phyloP scores from a whole-genome alignment of 2,797 vertebrate species.

The Gadopsis bispinosus region DNA sequence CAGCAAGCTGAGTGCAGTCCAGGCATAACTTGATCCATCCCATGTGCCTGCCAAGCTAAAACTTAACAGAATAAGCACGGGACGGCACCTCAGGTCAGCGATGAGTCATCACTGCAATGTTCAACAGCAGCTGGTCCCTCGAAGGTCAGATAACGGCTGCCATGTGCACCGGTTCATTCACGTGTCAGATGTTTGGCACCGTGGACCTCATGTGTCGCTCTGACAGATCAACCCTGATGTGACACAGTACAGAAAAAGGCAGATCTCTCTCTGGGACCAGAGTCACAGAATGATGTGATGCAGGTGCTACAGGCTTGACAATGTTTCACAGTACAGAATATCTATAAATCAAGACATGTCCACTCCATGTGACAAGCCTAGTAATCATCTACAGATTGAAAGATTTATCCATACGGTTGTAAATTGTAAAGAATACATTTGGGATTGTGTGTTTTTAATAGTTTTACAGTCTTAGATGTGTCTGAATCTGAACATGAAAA shows the following conservation, averaged over 20 bases:
- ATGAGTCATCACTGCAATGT: constrained; percentile 42
- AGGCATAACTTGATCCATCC: constrained; percentile 41
- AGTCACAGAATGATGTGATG: neutral
- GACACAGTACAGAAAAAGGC: constrained; percentile 1
- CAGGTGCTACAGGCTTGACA: constrained; percentile 13
- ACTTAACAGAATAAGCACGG: constrained; percentile 30
- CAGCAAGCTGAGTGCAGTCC: constrained; percentile 32
- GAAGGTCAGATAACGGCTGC: constrained; percentile 41
- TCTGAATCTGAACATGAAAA: neutral
- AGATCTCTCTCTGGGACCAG: neutral
- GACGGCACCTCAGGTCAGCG: constrained; percentile 38
- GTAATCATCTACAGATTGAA: neutral
- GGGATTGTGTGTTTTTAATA: neutral
- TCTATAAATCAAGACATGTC: neutral
- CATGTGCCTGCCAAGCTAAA: constrained; percentile 38
- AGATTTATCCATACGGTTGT: neutral
- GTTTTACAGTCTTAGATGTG: neutral
- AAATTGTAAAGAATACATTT: neutral
- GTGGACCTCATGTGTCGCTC: constrained; percentile 4
- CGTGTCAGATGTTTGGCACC: constrained; percentile 18
- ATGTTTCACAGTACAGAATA: neutral
- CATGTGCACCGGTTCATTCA: constrained; percentile 29
- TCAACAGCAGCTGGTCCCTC: constrained; percentile 46
- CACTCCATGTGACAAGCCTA: neutral
- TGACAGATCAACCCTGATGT: constrained; percentile 20